Evolutionary conservation across 2,113 vertebrate species (phyloP).

Genomic region (Furnarius figulus): DNA sequence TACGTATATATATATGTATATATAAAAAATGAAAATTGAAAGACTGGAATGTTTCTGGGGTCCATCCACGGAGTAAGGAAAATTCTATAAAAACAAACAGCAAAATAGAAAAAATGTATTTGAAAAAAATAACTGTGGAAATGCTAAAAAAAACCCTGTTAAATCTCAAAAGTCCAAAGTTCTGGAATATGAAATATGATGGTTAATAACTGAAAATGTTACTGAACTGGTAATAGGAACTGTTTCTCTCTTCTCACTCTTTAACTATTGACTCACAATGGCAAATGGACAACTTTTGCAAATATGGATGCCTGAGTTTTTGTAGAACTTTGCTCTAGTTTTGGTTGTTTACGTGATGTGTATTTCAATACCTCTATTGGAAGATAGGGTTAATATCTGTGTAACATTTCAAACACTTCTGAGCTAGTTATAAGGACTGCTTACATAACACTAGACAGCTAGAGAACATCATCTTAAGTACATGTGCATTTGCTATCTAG

Average conservation of each 20-base stretch:
- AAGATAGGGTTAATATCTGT: neutral
- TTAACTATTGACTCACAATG: neutral
- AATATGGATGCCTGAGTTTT: neutral
- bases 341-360: neutral
- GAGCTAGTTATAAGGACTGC: neutral
- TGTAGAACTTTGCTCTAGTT: neutral
- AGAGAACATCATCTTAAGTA: neutral
- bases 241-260: neutral
- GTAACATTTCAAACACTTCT: neutral
- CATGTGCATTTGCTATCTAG: neutral
- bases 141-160: neutral
- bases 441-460: neutral
- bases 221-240: neutral
- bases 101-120: neutral
- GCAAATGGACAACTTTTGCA: neutral
- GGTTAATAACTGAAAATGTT: neutral
- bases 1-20: neutral
- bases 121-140: neutral
- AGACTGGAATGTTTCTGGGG: neutral
- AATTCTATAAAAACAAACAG: neutral
- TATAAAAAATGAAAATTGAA: neutral
- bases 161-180: neutral
- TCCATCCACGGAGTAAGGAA: neutral
- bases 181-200: neutral
- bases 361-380: neutral